Evolutionary conservation across 1,140 invertebrate species (phyloP), one percentile per base, ranked within the genome.

Genomic region (Melipona quadrifasciata): DNA sequence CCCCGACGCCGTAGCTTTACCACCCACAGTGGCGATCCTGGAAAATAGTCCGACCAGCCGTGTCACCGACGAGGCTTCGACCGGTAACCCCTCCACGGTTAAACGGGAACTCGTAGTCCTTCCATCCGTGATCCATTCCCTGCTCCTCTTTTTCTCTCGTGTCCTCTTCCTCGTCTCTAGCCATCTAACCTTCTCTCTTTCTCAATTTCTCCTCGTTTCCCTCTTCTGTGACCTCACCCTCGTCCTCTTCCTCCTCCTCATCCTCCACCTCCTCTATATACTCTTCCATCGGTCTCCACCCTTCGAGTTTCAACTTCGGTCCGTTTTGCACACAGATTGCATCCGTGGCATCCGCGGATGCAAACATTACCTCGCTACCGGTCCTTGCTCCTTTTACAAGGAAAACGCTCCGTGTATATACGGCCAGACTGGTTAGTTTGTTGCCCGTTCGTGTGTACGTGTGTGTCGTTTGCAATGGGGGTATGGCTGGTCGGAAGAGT

Each of bases 321-420:
- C 90, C 88, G 91, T 91, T 93, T 93, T 93, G 90, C 93, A 93
- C 92, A 92, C 92, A 93, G 91, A 92, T 93, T 93, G 92, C 92
- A 92, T 91, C 87, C 85, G 84, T 92, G 89, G 90, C 90, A 92
- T 92, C 89, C 89, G 91, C 88, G 88, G 92, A 93, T 93, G 92
- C 92, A 92, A 93, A 92, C 92, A 91, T 91, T 93, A 93, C 91
- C 89, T 90, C 87, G 84, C 81, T 86, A 84, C 89, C 86, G 86
- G 61, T 31, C 87, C 81, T 84, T 68, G 87, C 65, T 84, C 84
- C 89, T 75, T 83, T 78, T 84, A 77, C 55, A 19, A 24, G 21
- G 55, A 72, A 61, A 57, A 72, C 39, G 16, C 3, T 19, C 17
- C 4, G 83, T 89, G 87, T 91, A 81, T 85, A 86, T 81, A 84